Conservation (phyloP, 2,797 vertebrate species). For the Jordanella pulchra region DNA sequence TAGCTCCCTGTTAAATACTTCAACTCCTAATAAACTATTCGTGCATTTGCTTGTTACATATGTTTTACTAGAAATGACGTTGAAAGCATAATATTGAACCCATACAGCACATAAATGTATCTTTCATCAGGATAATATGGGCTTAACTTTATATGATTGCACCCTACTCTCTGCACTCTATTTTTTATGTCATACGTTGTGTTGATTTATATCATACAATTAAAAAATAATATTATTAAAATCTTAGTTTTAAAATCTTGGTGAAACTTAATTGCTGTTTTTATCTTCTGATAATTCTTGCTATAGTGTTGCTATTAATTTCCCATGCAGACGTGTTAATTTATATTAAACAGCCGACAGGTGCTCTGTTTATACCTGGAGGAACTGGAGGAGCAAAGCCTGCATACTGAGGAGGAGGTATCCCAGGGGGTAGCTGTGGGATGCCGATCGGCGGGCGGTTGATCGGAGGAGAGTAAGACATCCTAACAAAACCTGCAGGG, state of each 20-base stretch:
- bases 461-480: constrained; percentile 97
- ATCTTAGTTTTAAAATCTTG: not conserved
- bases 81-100: too few relatives aligned
- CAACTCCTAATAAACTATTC: too few relatives aligned
- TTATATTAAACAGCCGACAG: not conserved
- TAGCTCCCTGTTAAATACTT: not conserved
- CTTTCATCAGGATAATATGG: too few relatives aligned
- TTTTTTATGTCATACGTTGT: not conserved
- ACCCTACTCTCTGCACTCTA: too few relatives aligned
- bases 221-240: not conserved
- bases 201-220: not conserved
- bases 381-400: constrained; percentile 91
- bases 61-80: too few relatives aligned
- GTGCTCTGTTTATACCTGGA: constrained; percentile 54
- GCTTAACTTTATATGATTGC: too few relatives aligned
- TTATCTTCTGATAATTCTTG: not conserved
- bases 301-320: not conserved
- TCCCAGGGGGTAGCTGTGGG: constrained; percentile 88
- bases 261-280: not conserved
- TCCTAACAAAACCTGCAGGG: constrained; percentile 68
- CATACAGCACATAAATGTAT: too few relatives aligned
- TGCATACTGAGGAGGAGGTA: constrained; percentile 94
- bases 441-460: constrained; percentile 91
- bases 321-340: not conserved
- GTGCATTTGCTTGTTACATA: too few relatives aligned